Base-by-base conservation (phyloP, 2,888 invertebrate genomes). In the Cremastinae sp. region DNA sequence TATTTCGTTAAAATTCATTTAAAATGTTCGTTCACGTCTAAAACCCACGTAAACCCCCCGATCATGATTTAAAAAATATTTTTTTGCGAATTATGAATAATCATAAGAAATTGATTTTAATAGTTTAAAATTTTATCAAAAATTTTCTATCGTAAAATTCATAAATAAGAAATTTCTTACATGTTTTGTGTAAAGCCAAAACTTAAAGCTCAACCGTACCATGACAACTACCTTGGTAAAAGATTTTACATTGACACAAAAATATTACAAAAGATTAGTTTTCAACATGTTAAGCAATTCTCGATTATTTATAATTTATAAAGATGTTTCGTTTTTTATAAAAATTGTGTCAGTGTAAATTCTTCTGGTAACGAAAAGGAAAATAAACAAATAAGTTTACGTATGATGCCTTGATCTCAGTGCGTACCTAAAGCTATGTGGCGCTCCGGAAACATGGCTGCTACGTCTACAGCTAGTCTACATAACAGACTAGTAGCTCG, bases 381-480 rank as follows among this genome's bases (percentile, higher is more conserved):
- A 65, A 69, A 79, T 83, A 82, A 18, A 61, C 59, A 55, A 62
- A 73, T 69, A 66, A 76, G 84, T 82, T 81, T 85, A 87, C 85
- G 82, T 86, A 87, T 83, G 85, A 86, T 87, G 88, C 88, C 84
- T 86, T 85, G 84, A 86, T 84, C 84, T 84, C 83, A 85, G 87
- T 89, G 89, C 89, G 84, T 89, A 89, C 89, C 89, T 89, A 89
- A 85, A 88, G 82, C 88, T 89, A 88, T 88, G 85, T 86, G 89
- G 85, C 86, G 89, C 83, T 88, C 87, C 88, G 82, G 87, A 86
- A 82, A 86, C 87, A 86, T 87, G 84, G 88, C 88, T 81, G 88
- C 88, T 89, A 89, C 84, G 83, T 88, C 88, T 89, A 89, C 87
- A 85, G 84, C 88, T 88, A 88, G 88, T 88, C 88, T 88, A 88